Evolutionary conservation across 2,113 vertebrate genomes (phyloP).

Genomic region (Calyptommatus sinebrachiatus): DNA sequence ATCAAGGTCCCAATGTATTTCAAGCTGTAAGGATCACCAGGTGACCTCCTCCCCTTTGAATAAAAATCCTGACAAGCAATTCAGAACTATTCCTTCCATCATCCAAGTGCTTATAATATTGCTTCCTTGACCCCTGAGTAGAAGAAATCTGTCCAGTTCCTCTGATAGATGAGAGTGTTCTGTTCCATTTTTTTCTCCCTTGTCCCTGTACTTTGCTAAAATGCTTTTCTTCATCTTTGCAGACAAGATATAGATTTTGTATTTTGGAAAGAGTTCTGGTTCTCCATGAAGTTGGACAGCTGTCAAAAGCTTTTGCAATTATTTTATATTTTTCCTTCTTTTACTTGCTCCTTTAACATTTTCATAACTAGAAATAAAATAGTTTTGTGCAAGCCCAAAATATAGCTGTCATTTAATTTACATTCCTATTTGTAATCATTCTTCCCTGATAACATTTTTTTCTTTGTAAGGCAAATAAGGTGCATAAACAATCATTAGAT

Average conservation of each 20-base stretch:
- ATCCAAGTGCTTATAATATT: conserved; percentile 9
- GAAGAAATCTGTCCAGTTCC: conserved; percentile 27
- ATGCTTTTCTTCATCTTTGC: conserved; percentile 23
- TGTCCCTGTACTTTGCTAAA: conserved; percentile 38
- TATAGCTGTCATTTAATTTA: background rate
- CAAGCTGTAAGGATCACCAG: conserved; percentile 12
- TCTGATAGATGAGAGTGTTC: conserved; percentile 19
- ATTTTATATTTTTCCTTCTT: conserved; percentile 26
- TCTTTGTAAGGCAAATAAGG: background rate
- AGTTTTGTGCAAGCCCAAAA: conserved; percentile 25
- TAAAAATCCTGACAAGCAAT: conserved; percentile 21
- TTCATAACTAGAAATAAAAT: conserved; percentile 56
- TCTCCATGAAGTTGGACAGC: conserved; percentile 40
- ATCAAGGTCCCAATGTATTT: background rate
- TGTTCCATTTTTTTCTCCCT: too few relatives aligned
- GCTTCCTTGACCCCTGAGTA: conserved; percentile 34
- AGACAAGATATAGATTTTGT: conserved; percentile 38
- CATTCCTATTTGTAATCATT: background rate
- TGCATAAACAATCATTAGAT: background rate
- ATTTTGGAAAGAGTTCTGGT: conserved; percentile 37
- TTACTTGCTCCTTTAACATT: conserved; percentile 28
- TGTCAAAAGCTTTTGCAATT: conserved; percentile 39
- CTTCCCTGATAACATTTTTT: background rate
- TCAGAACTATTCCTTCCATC: conserved; percentile 12
- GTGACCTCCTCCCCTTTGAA: conserved; percentile 29